Base-by-base conservation (phyloP, 1,140 invertebrate genomes). In the Lepidotrigona ventralis region DNA sequence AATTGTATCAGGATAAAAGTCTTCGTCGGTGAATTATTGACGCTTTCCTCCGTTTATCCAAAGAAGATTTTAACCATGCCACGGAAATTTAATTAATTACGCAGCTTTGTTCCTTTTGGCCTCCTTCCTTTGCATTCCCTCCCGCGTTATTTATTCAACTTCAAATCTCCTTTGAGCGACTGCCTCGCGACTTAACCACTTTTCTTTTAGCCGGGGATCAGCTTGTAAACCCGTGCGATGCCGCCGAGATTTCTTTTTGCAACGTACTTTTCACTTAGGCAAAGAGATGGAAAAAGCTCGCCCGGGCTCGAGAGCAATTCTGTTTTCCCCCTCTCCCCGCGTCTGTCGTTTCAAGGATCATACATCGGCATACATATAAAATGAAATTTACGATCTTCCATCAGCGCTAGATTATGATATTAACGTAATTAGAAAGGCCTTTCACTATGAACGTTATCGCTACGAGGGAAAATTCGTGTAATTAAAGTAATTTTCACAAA, bases 61-160 rank as follows among this genome's bases (percentile, higher is more conserved):
- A 23, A 9, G 51, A 77, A n/a, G 69, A 46, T 46, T 82, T 82
- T 21, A 53, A 46, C 21, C 15, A n/a, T 33, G n/a, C 39, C 23
- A 23, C 1, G 19, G 66, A 70, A 69, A 83, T 78, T 83, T 83
- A 83, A 83, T 83, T 83, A 77, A 78, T 78, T 83, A 83, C 54
- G 3, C 11, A 33, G n/a, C 81, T 70, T 51, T 29, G 46, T 83
- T 83, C 26, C 64, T 60, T 58, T 26, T 46, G 14, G 12, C 26
- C 26, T 23, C 54, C 26, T 53, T 82, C 19, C 54, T 60, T 63
- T 69, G 54, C 54, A 21, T 76, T 51, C 53, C 46, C 39, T 33
- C 39, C 39, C 26, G 51, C 53, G 53, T 83, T 70, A 83, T 78
- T 83, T 68, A 83, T 83, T 63, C 64, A 83, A 78, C 66, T 77